A percentile compares a stretch with the other conserved stretches of the same genome.
Evolutionary conservation across 1,140 invertebrate genomes (phyloP).

Genomic region (Camponotus floridanus): DNA sequence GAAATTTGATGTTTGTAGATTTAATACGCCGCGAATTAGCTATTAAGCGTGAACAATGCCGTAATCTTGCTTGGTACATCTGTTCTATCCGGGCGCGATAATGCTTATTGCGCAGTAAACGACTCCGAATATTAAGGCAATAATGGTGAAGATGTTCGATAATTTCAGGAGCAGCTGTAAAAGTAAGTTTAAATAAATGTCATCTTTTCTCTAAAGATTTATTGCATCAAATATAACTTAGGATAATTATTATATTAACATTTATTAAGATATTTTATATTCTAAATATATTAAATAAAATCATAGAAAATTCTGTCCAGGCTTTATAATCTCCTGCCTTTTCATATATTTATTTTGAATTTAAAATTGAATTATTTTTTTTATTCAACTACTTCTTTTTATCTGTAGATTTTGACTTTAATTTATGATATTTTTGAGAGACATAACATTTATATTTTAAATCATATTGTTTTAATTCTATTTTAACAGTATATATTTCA

Average conservation of each 20-base stretch:
- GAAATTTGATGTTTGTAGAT: slow-evolving; percentile 47
- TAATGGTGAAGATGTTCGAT: slow-evolving; percentile 9
- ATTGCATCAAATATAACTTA: not conserved
- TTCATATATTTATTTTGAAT: not conserved
- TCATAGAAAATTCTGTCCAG: not conserved
- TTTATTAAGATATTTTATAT: not conserved
- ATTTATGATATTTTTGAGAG: not conserved
- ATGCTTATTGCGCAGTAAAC: slow-evolving; percentile 51
- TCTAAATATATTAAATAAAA: not conserved
- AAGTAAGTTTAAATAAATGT: not conserved
- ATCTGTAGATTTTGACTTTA: not conserved
- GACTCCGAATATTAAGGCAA: slow-evolving; percentile 54
- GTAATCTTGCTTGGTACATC: slow-evolving; percentile 52
- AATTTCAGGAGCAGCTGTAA: not conserved
- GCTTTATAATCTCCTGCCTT: not conserved
- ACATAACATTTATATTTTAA: not conserved
- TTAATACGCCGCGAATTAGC: slow-evolving; percentile 45
- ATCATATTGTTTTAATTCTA: not conserved
- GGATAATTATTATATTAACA: not conserved
- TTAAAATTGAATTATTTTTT: not conserved
- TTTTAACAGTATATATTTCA: not conserved
- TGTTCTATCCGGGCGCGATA: slow-evolving; percentile 35
- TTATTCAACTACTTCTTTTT: not conserved
- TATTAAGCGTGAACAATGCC: slow-evolving; percentile 53
- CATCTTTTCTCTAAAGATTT: not conserved